Evolutionary conservation across 2,888 invertebrate genomes (phyloP), one percentile per base, ranked within the genome.

Genomic region (Bombyx huttoni): DNA sequence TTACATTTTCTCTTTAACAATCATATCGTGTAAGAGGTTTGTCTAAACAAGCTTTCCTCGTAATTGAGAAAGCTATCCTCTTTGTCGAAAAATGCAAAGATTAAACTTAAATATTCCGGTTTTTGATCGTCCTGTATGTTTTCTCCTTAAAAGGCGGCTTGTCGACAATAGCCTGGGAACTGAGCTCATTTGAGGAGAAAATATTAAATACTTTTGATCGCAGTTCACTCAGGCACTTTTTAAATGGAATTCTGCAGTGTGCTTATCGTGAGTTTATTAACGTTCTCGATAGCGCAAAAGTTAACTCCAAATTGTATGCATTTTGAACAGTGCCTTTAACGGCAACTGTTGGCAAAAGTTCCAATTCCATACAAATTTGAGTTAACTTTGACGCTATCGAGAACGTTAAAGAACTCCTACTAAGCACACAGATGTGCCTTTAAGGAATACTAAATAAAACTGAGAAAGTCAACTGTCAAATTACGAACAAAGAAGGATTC

Each of bases 111-210:
- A 65, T 70, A 69, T 70, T 75, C 73, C 68, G 68, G 74, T 82
- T 77, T 78, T 67, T 68, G 75, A 81, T 73, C 84, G 70, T 75
- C 81, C 86, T 83, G 83, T 84, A 78, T 69, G 59, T 67, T 24
- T 24, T 24, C 67, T 67, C 87, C 84, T 70, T 86, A 85, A 76
- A 87, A 78, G 87, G 86, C 70, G 70, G 61, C 67, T 62, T 67
- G 74, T 79, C 81, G 75, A 87, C 87, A 88, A 88, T 87, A 75
- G 78, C 79, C 72, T 87, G 87, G 85, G 87, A 88, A 88, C 87
- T 72, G 67, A 70, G 81, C 86, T 88, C 87, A 87, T 88, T 88
- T 88, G 81, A 82, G 70, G 75, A 80, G 83, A 81, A 83, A 84
- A 85, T 84, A 85, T 83, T 75, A 81, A 79, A 73, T 76, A 75